Evolutionary conservation across 1,140 invertebrate genomes (phyloP), one percentile per base, ranked within the genome.

Genomic region (Ooceraea biroi): DNA sequence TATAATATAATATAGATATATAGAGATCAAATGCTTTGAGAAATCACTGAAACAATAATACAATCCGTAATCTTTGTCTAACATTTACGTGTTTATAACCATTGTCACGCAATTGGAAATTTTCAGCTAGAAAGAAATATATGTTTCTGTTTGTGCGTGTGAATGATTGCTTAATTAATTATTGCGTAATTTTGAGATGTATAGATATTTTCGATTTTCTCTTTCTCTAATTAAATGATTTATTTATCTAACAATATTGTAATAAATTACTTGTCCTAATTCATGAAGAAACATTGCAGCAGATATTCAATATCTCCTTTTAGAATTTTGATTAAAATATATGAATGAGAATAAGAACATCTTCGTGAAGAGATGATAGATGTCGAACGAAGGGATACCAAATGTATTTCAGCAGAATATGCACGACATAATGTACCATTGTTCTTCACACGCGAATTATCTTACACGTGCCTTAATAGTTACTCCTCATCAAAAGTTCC

Each of bases 261-360:
- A 36, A 36, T 7, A 36, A 36, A 36, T 36, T n/a, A n/a, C n/a
- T n/a, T n/a, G n/a, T n/a, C n/a, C n/a, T n/a, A n/a, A n/a, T n/a
- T n/a, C n/a, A n/a, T 36, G 7, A 36, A 7, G 36, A 36, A 36
- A 36, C 36, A 36, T 36, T 36, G 2, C 7, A 36, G 36, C 36
- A 36, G 7, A 36, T 36, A 22, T 44, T 25, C 22, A 44, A 14
- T 5, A 36, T 36, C 25, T 30, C 60, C 5, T 36, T 63, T 30
- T 3, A 25, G 27, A 63, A 63, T 52, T 65, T 19, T 68, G 55
- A 63, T 65, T 50, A 48, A 87, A 76, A 76, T 71, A 74, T 69
- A 61, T 44, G 10, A 11, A 58, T 61, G 17, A 76, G 36, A 36
- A 36, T 36, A 7, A 36, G 36, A 7, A 36, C 2, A 36, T 48